phyloP scores from a whole-genome alignment of 2,113 vertebrate species.

The Gallinago paraguaiae region DNA sequence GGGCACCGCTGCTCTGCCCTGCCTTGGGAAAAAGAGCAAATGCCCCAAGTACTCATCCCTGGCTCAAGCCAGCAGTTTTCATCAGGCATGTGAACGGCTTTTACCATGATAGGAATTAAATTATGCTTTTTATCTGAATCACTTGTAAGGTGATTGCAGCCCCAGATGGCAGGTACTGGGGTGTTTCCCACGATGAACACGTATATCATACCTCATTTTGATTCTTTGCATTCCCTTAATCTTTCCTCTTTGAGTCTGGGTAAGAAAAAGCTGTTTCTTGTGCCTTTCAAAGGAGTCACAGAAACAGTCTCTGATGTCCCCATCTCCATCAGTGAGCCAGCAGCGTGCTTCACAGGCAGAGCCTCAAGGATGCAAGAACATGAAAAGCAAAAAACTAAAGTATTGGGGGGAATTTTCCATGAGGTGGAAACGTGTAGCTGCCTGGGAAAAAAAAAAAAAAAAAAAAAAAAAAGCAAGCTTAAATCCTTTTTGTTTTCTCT shows the following conservation, averaged over 20 bases:
- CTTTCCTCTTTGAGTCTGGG: not conserved
- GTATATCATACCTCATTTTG: not conserved
- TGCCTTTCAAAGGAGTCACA: not conserved
- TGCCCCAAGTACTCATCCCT: not conserved
- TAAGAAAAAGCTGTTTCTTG: fast-evolving
- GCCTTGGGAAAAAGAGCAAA: not conserved
- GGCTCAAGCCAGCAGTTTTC: not conserved
- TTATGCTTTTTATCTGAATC: not conserved
- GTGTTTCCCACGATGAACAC: not conserved
- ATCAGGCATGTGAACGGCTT: not conserved
- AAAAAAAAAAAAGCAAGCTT: not conserved
- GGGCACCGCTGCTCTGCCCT: not conserved
- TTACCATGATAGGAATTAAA: not conserved
- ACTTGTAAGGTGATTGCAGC: not conserved
- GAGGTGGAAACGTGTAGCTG: not conserved
- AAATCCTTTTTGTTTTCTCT: not conserved
- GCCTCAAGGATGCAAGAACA: not conserved
- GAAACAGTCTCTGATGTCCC: not conserved
- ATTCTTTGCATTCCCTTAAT: not conserved
- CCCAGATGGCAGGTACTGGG: not conserved
- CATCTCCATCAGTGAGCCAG: not conserved
- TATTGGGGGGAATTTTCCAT: not conserved
- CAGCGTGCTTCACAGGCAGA: not conserved
- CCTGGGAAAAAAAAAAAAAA: not conserved
- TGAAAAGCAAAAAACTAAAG: not conserved